Evolutionary conservation across 1,140 invertebrate genomes (phyloP), one percentile per base, ranked within the genome.

Genomic region (Drosophila guanche): DNA sequence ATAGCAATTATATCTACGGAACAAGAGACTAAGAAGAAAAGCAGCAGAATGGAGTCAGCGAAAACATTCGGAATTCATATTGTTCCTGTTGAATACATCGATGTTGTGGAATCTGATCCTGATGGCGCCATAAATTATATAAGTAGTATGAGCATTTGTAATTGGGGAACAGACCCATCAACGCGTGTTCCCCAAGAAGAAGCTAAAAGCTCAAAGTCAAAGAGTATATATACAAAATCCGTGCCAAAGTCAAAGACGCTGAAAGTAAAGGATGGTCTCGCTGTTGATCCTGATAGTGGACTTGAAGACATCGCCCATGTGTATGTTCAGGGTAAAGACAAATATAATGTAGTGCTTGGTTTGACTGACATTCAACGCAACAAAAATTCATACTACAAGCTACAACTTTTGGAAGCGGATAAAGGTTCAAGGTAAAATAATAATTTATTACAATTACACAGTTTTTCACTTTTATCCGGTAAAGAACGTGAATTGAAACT

Each of bases 341-440:
- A 96, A 71, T 98, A 95, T 89, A 96, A 94, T 37, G 94, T 93
- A 50, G 95, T 97, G 1, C 94, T 99, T 4, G 95, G 96, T 20
- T 91, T 95, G 69, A 97, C 97, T 2, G 97, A 99, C 91, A 94
- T 99, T 40, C 94, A 96, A 61, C 93, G 92, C 7, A 95, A 96
- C 51, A 97, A 96, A 80, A 99, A 99, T 92, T 98, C 97, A 4
- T 99, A 94, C 91, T 99, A 99, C 91, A 99, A 99, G 91, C 69
- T 99, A 29, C 98, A 99, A 92, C 91, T 99, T 37, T 92, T 99
- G 10, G 94, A 98, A 90, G 90, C 94, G 12, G 97, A 99, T 90
- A 92, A 91, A 16, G 91, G 91, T 41, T 92, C 94, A 6, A 94
- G 92, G 93, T 96, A 92, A 69, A 29, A 47, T 50, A 43, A 29